These are phyloP conservation scores for Acrocephalus arundinaceus DNA, from an alignment of 2,113 vertebrate species.

Conservation along the genomic window DNA sequence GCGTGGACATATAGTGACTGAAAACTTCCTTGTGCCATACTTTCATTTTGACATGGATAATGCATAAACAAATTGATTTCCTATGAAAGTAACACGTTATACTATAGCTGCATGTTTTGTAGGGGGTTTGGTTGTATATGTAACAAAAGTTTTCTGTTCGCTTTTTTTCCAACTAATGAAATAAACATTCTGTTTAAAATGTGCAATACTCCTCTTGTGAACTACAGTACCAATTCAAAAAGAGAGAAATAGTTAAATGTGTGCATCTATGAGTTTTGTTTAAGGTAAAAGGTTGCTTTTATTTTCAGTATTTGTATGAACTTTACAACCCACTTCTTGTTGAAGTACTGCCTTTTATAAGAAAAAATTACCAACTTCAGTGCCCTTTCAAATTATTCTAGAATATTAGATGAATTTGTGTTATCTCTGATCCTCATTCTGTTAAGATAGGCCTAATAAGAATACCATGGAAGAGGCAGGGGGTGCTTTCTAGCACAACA, in stretches of 20 bases:
- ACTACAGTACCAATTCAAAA: background rate
- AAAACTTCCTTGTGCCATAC: background rate
- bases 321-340: background rate
- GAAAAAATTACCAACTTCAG: background rate
- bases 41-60: background rate
- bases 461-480: too few relatives aligned
- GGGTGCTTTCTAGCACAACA: background rate
- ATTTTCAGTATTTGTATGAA: background rate
- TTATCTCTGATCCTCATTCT: background rate
- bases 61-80: background rate
- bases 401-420: background rate
- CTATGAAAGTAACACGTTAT: background rate
- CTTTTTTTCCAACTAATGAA: background rate
- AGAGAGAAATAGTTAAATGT: background rate
- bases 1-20: background rate
- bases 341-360: background rate
- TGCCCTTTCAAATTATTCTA: background rate
- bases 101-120: background rate
- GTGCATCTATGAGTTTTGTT: background rate
- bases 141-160: background rate
- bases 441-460: background rate
- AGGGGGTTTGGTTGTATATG: background rate
- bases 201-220: rapidly evolving
- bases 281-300: background rate
- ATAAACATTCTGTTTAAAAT: background rate